Evolutionary conservation across 2,888 invertebrate species (phyloP).

Genomic region (Gastracanthus pulcherrimus): DNA sequence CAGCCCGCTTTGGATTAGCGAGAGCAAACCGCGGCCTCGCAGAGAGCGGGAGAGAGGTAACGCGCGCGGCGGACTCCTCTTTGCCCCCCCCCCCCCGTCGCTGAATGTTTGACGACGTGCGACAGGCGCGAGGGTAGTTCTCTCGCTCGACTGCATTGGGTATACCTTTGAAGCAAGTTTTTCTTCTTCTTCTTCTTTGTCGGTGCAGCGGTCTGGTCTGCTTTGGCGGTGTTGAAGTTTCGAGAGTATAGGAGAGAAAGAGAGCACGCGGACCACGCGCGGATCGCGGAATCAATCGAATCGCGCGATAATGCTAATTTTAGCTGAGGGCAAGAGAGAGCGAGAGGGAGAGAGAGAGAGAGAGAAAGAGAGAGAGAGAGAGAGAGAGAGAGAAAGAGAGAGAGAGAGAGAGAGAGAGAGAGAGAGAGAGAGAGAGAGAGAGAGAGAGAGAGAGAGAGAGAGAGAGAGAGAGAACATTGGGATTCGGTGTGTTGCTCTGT

Average conservation of each 20-base stretch:
- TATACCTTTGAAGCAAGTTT: not conserved
- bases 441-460: no score
- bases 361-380: no score
- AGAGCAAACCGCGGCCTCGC: conserved; percentile 4
- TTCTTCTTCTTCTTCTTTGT: not conserved
- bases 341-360: no score
- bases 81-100: not conserved
- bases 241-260: no score
- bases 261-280: not conserved
- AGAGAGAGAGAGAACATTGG: no score
- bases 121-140: not conserved
- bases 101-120: not conserved
- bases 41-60: no score
- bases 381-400: no score
- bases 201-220: not conserved
- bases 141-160: not conserved
- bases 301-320: conserved; percentile 15
- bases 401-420: no score
- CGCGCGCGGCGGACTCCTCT: not conserved
- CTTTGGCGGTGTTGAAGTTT: not conserved
- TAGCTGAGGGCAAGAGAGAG: no score
- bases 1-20: conserved; percentile 39
- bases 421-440: no score
- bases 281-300: not conserved
- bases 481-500: no score